Evolutionary conservation across 2,797 vertebrate species (phyloP), one percentile per base, ranked within the genome.

Genomic region (Crocidura indochinensis): DNA sequence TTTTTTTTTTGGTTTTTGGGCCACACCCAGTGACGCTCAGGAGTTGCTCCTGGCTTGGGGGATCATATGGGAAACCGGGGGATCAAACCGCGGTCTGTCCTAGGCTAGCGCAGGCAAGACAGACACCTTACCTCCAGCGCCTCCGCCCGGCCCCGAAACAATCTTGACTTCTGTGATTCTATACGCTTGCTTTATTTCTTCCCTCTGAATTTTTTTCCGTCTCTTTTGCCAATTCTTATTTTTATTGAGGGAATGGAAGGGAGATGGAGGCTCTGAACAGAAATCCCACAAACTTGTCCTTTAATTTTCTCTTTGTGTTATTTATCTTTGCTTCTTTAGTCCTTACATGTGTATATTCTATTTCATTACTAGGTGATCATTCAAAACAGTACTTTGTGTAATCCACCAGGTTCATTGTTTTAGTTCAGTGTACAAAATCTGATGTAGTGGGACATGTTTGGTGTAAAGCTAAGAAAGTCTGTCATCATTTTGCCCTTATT

Each of bases 231-330:
- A 64, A 64, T 29, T n/a, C 24, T 10, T 71, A 10, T 53, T 17
- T 17, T 14, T 53, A 53, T 17, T 53, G 51, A 53, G 1, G 11
- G 51, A 17, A 17, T 53, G 51, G 4, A 53, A 17, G 51, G 12
- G 51, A 53, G 12, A 53, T n/a, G 1, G 62, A 44, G 53, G 46
- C 31, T 56, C 31, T 64, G 14, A 65, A 53, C 20, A 65, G 75
- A 29, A 65, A 14, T 72, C 10, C 46, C 68, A 72, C 14, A 85
- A 75, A 75, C 26, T 79, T 85, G 72, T 53, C 29, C 67, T 67
- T 65, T 77, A 17, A 51, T 77, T 77, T 71, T n/a, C 76, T 60
- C 22, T 85, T 73, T 29, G 26, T 78, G 26, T 78, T 84, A 20
- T 77, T 77, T 65, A n/a, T 17, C 6, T 68, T 56, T 3, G n/a